Base-by-base conservation (phyloP, 2,113 vertebrate species). In the Cheirogaleus medius region DNA sequence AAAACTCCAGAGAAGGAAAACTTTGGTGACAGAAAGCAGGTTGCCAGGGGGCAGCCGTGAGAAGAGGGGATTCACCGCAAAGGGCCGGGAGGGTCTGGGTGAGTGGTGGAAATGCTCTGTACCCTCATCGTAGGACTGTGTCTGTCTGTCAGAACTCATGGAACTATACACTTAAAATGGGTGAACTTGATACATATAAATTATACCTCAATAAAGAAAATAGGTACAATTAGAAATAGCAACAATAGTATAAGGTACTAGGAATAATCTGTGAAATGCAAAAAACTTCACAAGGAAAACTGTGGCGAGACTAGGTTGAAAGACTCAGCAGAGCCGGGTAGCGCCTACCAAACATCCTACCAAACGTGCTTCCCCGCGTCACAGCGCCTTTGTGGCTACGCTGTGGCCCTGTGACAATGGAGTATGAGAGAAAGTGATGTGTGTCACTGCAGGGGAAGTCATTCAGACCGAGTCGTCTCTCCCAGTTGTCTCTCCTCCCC, bases 1-100 rank as follows among this genome's bases (percentile, higher is more conserved):
- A 56, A 86, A 78, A 85, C 96, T 87, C 82, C 77, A 90, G 88
- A 58, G 94, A 66, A 81, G 68, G 17, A 84, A 58, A 95, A 80
- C 49, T 20, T 84, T 1, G 37, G 76, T 44, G 64, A 76, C 73
- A 77, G 34, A 64, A 49, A 42, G 37, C 83, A 69, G 63, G 63
- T n/a, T n/a, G 42, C 34, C 39, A 29, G 69, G 84, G 34, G 34
- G 29, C 60, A 89, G 80, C 25, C 20, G 56, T 14, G 8, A 6
- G 49, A 52, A n/a, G 47, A 69, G 32, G 44, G 27, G 77, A 25
- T 4, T 32, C 32, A 34, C 84, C 29, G 20, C 49, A 54, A 6
- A 63, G 37, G 66, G 23, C 6, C 0, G 1, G 3, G 27, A 17
- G 42, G 42, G 6, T 27, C 15, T 17, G 14, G n/a, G 25, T 11